Conservation (phyloP, 2,888 invertebrate species). For the Erebia aethiops region DNA sequence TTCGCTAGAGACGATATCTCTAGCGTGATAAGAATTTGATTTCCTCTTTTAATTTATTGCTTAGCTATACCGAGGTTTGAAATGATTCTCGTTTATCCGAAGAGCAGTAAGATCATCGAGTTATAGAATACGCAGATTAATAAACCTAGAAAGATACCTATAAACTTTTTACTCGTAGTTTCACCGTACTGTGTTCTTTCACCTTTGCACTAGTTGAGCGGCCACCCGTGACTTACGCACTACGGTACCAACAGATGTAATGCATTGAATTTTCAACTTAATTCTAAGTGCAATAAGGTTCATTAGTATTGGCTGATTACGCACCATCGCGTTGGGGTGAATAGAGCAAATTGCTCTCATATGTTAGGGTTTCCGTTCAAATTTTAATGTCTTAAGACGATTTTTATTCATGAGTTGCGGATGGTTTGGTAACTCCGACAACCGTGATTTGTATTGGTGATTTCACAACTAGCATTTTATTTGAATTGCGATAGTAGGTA, state of each 20-base stretch:
- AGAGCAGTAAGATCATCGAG: not conserved
- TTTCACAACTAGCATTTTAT: constrained; percentile 6
- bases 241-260: constrained; percentile 51
- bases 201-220: constrained; percentile 76
- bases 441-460: constrained; percentile 15
- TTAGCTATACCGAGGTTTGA: too few species aligned
- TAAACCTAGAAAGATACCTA: constrained; percentile 27
- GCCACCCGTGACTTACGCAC: constrained; percentile 69
- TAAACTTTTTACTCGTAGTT: constrained; percentile 26
- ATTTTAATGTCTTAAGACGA: constrained; percentile 38
- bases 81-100: not conserved
- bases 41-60: too few species aligned
- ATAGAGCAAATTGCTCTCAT: constrained; percentile 42
- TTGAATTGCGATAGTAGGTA: not conserved
- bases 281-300: constrained; percentile 9
- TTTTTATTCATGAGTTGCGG: constrained; percentile 39
- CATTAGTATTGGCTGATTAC: not conserved
- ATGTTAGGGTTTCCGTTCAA: constrained; percentile 52
- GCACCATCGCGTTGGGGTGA: constrained; percentile 57
- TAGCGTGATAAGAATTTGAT: too few species aligned
- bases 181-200: constrained; percentile 60
- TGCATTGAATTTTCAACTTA: constrained; percentile 26
- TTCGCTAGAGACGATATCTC: too few species aligned
- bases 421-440: constrained; percentile 24
- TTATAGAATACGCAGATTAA: constrained; percentile 9